Base-by-base conservation (phyloP, 2,888 invertebrate genomes). In the Perdita meconis region DNA sequence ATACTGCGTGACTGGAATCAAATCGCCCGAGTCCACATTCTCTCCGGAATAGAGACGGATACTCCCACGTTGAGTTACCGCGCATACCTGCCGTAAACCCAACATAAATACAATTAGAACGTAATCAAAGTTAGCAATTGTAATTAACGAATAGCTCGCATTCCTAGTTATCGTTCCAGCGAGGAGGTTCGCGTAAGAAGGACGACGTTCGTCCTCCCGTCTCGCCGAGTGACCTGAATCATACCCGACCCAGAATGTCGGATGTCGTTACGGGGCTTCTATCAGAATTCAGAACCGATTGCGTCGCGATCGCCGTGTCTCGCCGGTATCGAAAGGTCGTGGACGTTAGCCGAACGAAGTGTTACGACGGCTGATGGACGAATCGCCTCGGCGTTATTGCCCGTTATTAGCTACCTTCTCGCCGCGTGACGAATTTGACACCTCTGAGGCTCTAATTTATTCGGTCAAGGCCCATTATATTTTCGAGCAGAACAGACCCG, bases 181-280 rank as follows among this genome's bases (percentile, higher is more conserved):
- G 36, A 8, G 22, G 38, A 13, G 24, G n/a, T 47, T 42, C 42
- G 42, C 19, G 26, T 10, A 47, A 40, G 73, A 73, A 50, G 61
- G 69, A 70, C 40, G 70, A 57, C 42, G 61, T 12, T 40, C 12
- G 56, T 64, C 36, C 53, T 24, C 59, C 44, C n/a, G n/a, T 6
- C 3, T 63, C 59, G 24, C 6, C 22, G 16, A 24, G 16, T n/a
- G 73, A 72, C 47, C 59, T 44, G 65, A 65, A 65, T 75, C 65
- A n/a, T 53, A 47, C 60, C n/a, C 75, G 75, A 65, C 73, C 75
- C 72, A 65, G 75, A 75, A 76, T 76, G 74, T 24, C 13, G 42
- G 67, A 34, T 57, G 24, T 47, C 59, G 19, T 67, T 63, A 59
- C 42, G 24, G 2, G 44, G n/a, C n/a, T 59, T 24, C 51, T 30